Base-by-base conservation (phyloP, 2,797 vertebrate species). In the Epinephelus awoara region DNA sequence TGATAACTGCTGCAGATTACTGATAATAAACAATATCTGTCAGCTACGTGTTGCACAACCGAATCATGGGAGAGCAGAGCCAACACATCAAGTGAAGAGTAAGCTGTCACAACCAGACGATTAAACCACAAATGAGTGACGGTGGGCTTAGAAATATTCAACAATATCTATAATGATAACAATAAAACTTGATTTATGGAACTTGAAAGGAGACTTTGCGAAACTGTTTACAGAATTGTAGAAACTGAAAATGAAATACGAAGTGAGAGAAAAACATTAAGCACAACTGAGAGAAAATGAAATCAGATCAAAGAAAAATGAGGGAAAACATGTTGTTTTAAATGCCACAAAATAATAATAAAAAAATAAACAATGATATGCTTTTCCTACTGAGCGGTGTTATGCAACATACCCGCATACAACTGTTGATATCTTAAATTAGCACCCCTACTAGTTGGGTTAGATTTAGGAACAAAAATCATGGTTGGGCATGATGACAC, bases 1-100 rank as follows among this genome's bases (percentile, higher is more conserved):
- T 9, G 64, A 86, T 66, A 27, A 23, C 21, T 25, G 54, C 62
- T 38, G 38, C 68, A 69, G 68, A 85, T 80, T 14, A 73, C 27
- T 51, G 44, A 69, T 52, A 8, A 78, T 54, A 79, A 67, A 65
- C 47, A 68, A 49, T 4, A 47, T 71, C 72, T 51, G 58, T 66
- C 72, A 68, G 58, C 34, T 15, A 0, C 1, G 47, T 0, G 34
- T 86, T 86, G 67, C 79, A 59, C 81, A 83, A 19, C 21, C 18
- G 14, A 42, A 5, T 25, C 9, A 56, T 34, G 44, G 40, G 8
- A 58, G 21, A 19, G 3, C 6, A 9, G 55, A 68, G 21, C 10
- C 40, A 42, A 40, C 51, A 54, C 11, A 14, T 65, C 34, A 34
- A 49, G 46, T 2, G 27, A 23, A 19, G 12, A 63, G 21, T n/a